These are phyloP conservation scores for Scelioninae gen. 1 DNA, from an alignment of 2,888 invertebrate species.

Conservation along the genomic window DNA sequence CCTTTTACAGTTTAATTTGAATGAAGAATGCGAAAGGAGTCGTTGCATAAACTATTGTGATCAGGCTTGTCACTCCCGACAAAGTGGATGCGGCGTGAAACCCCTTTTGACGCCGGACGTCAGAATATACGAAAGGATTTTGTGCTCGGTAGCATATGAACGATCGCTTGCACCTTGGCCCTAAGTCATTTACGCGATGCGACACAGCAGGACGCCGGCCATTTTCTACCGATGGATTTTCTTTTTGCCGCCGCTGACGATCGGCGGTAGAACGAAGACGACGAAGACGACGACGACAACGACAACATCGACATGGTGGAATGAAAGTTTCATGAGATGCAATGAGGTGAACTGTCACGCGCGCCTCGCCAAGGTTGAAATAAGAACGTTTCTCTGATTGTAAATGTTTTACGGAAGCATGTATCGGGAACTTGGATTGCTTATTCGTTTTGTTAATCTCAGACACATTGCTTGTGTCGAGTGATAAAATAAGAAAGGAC, in stretches of 20 bases:
- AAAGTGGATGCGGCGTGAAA: constrained; percentile 39
- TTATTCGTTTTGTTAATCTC: constrained; percentile 56
- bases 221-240: constrained; percentile 49
- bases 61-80: no score
- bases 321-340: constrained; percentile 70
- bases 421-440: constrained; percentile 46
- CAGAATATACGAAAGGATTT: constrained; percentile 41
- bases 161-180: constrained; percentile 48
- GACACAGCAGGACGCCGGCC: constrained; percentile 53
- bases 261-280: no score
- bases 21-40: not conserved
- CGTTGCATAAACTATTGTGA: constrained; percentile 12
- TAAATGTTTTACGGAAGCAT: constrained; percentile 60
- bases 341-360: constrained; percentile 65
- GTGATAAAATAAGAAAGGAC: constrained; percentile 26
- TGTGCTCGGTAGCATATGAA: constrained; percentile 38
- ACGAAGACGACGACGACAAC: no score
- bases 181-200: constrained; percentile 46
- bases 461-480: constrained; percentile 39
- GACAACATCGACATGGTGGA: constrained; percentile 33
- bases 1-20: constrained; percentile 28
- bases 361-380: constrained; percentile 51
- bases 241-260: constrained; percentile 50
- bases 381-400: constrained; percentile 61
- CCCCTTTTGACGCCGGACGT: constrained; percentile 69